phyloP scores from a whole-genome alignment of 37 sponge, comb jelly and placozoan genomes.

The Eunapius fragilis region DNA sequence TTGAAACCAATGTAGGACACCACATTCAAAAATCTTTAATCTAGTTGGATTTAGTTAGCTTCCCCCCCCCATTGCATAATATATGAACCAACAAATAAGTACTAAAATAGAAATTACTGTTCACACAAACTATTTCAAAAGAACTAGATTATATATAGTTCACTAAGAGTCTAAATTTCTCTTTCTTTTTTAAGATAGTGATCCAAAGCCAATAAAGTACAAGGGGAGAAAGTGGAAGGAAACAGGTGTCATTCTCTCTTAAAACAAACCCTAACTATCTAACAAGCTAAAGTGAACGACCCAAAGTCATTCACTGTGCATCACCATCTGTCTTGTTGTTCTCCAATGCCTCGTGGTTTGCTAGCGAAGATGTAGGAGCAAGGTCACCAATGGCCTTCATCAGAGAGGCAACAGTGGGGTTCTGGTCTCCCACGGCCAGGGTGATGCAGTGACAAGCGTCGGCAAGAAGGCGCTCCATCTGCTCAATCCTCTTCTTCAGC shows the following conservation, averaged over 20 bases:
- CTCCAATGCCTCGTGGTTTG: slow-evolving; percentile 16
- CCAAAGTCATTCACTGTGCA: neutral
- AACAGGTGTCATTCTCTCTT: neutral
- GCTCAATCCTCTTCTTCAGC: slow-evolving; percentile 40
- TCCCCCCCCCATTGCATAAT: too few species aligned
- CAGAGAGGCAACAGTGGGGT: slow-evolving; percentile 52
- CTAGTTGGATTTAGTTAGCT: too few species aligned
- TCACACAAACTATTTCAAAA: too few species aligned
- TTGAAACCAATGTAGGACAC: too few species aligned
- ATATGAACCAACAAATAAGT: too few species aligned
- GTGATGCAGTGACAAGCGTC: slow-evolving; percentile 76
- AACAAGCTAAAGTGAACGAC: too few species aligned
- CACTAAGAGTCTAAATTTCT: too few species aligned
- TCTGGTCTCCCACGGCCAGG: slow-evolving; percentile 63
- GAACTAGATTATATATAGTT: too few species aligned
- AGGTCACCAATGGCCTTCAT: slow-evolving; percentile 60
- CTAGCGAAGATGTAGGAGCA: slow-evolving; percentile 57
- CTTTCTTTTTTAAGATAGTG: too few species aligned
- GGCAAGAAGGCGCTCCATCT: slow-evolving; percentile 64
- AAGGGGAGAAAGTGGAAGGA: neutral
- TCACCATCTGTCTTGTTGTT: slow-evolving; percentile 3
- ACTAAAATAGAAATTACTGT: too few species aligned
- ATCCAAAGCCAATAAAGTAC: neutral
- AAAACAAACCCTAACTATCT: neutral
- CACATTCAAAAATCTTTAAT: too few species aligned